phyloP scores from a whole-genome alignment of 2,113 vertebrate genomes.

The Mormyrus iriodes region DNA sequence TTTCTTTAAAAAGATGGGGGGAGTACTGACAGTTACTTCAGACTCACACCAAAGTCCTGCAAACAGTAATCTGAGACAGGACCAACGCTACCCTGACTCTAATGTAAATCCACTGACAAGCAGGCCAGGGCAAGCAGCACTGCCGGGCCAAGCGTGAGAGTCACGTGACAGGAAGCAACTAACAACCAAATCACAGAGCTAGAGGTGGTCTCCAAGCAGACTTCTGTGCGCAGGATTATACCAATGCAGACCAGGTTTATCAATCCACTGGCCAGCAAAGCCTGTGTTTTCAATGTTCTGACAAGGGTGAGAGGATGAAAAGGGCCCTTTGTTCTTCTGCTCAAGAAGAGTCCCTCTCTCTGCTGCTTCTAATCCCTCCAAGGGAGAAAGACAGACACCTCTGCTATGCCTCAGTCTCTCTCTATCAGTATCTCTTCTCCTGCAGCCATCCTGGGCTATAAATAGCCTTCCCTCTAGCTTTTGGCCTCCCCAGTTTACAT shows the following conservation, averaged over 20 bases:
- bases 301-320: neutral
- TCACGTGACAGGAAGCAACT: conserved; percentile 34
- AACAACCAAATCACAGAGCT: neutral
- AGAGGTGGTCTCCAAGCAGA: neutral
- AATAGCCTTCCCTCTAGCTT: conserved; percentile 61
- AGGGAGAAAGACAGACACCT: conserved; percentile 5
- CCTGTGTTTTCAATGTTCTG: conserved; percentile 23
- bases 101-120: neutral
- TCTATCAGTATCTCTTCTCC: conserved; percentile 44
- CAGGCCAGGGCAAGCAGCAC: neutral
- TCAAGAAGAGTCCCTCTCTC: neutral
- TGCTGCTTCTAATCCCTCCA: neutral
- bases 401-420: conserved; percentile 39
- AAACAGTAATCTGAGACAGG: neutral
- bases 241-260: conserved; percentile 21
- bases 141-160: too few species aligned
- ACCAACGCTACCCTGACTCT: neutral
- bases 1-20: neutral
- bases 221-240: conserved; percentile 36
- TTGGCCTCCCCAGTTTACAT: conserved; percentile 66
- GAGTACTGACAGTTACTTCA: neutral
- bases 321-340: neutral
- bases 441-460: conserved; percentile 58
- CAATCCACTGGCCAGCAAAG: conserved; percentile 22
- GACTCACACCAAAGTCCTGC: neutral